Evolutionary conservation across 1,140 invertebrate genomes (phyloP), one percentile per base, ranked within the genome.

Genomic region (Sitodiplosis mosellana): DNA sequence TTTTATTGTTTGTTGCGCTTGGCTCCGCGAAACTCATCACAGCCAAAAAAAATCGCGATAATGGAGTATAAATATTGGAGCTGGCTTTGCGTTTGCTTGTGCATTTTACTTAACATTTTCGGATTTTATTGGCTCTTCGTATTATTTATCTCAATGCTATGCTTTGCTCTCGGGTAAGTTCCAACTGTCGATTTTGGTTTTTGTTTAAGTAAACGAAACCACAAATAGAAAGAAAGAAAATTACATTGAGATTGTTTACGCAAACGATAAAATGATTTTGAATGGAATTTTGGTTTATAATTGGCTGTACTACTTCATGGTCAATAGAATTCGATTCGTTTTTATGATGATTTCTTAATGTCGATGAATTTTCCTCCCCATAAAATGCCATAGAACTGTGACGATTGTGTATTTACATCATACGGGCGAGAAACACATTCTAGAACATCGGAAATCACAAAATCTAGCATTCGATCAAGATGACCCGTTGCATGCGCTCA

Each of bases 131-230:
- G 19, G 17, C 19, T 18, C 3, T n/a, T 45, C 14, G 21, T 22
- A 14, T 18, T 45, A 22, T n/a, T 22, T 22, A 22, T 45, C 17
- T n/a, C n/a, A 2, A 20, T 45, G 4, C 19, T 18, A 18, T 22
- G 14, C 21, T 45, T 45, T 45, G 43, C 19, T 4, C 43, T 45
- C 7, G 43, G 43, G 43, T 45, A 45, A n/a, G 43, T 5, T 45
- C 15, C 8, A 22, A 20, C 7, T 18, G 14, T 45, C 6, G 27
- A 27, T 5, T 27, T 27, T 27, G 27, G 10, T 27, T 5, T 27
- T 27, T 27, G 27, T 27, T 27, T 27, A 10, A 27, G 27, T 10
- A 27, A 27, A 27, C 27, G 10, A 5, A 27, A 27, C 3, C 27
- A 27, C n/a, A n/a, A n/a, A n/a, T n/a, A n/a, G n/a, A n/a, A n/a